Percentiles rank a stretch among this genome's conserved stretches.
phyloP scores from a whole-genome alignment of 2,113 vertebrate species.

The Pterocles burchelli region DNA sequence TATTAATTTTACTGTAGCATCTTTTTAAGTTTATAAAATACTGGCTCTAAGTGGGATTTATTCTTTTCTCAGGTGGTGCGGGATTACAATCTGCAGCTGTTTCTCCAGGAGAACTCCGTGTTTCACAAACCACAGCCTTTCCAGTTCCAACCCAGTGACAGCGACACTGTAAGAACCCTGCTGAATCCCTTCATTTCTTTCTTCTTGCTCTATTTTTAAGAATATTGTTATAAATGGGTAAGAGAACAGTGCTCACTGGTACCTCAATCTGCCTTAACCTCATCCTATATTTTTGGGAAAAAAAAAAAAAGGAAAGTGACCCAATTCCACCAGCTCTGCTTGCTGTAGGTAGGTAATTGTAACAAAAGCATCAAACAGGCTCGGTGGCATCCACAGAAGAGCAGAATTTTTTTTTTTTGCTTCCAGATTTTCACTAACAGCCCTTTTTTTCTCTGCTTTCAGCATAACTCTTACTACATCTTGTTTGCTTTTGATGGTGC shows the following conservation, averaged over 20 bases:
- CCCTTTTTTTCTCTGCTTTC: neutral
- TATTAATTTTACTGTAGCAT: neutral
- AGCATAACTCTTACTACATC: neutral
- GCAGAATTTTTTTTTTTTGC: neutral
- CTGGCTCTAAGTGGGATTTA: neutral
- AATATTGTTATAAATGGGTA: neutral
- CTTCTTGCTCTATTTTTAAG: neutral
- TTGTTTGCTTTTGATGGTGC: neutral
- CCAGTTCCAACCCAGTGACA: conserved; percentile 96
- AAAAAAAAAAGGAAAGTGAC: neutral
- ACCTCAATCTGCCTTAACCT: neutral
- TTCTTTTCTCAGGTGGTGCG: conserved; percentile 86
- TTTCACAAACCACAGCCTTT: conserved; percentile 94
- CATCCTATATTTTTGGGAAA: neutral
- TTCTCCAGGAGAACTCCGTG: conserved; percentile 92
- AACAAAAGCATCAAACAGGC: neutral
- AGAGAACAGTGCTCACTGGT: neutral
- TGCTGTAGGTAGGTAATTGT: neutral
- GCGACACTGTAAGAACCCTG: conserved; percentile 85
- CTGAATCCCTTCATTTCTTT: neutral
- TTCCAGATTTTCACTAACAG: neutral
- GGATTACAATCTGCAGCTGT: conserved; percentile 96
- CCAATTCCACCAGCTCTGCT: neutral
- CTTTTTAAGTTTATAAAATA: too few species aligned
- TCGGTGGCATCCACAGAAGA: neutral